Percentiles rank a stretch among this genome's conserved stretches.
Conservation (phyloP, 2,888 invertebrate genomes). For the Folsomia candida region DNA sequence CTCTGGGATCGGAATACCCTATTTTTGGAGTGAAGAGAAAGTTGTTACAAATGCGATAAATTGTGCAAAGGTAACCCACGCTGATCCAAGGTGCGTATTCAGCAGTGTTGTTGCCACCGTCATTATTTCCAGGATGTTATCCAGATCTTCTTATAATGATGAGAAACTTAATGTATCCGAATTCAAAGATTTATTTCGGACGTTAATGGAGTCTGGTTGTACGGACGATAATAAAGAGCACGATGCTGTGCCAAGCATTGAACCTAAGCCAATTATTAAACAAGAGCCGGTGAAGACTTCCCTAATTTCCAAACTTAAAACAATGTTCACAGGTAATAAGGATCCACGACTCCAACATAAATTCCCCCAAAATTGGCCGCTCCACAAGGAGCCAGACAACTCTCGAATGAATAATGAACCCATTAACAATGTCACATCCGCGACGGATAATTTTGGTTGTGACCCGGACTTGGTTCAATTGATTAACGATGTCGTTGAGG, state of each 20-base stretch:
- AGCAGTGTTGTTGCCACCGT: not conserved
- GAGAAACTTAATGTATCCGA: not conserved
- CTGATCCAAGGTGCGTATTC: conserved; percentile 35
- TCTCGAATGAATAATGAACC: not conserved
- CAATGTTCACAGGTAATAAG: not conserved
- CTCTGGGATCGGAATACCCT: conserved; percentile 29
- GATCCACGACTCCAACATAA: not conserved
- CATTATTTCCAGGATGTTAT: not conserved
- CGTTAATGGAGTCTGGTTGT: not conserved
- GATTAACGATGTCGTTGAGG: conserved; percentile 8
- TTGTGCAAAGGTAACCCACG: conserved; percentile 40
- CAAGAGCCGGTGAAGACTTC: not conserved
- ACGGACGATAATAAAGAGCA: too few species aligned
- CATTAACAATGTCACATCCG: not conserved
- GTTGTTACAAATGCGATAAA: conserved; percentile 33
- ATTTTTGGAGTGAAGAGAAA: conserved; percentile 36
- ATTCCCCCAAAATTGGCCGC: not conserved
- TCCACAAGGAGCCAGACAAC: not conserved
- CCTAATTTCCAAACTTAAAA: not conserved
- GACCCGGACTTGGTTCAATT: not conserved
- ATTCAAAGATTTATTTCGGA: not conserved
- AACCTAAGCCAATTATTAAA: not conserved
- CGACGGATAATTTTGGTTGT: not conserved
- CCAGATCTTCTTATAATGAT: not conserved
- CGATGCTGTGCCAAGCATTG: not conserved